Percentiles rank a stretch among this genome's conserved stretches.
Evolutionary conservation across 2,888 invertebrate genomes (phyloP).

Genomic region (Resseliella maxima): DNA sequence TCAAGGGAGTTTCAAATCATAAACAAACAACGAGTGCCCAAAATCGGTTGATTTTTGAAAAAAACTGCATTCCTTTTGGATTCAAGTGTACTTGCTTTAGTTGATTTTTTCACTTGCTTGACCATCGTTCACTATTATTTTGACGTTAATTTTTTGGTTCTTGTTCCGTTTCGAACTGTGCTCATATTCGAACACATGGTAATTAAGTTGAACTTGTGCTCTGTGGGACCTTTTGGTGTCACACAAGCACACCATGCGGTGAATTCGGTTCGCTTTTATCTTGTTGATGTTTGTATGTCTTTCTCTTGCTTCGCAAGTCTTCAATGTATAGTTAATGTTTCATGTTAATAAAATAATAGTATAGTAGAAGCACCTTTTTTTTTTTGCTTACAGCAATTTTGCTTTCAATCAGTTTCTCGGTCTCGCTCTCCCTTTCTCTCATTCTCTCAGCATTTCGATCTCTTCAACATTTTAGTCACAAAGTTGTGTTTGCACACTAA

Average conservation of each 20-base stretch:
- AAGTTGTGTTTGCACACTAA: background rate
- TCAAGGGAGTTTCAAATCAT: background rate
- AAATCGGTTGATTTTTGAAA: background rate
- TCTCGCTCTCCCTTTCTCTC: no score
- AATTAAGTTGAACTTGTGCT: constrained; percentile 54
- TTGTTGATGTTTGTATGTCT: background rate
- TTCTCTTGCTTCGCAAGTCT: background rate
- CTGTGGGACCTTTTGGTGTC: background rate
- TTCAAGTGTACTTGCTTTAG: background rate
- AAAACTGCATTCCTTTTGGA: background rate
- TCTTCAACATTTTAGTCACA: background rate
- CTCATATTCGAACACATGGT: background rate
- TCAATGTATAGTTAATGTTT: background rate
- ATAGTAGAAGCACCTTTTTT: constrained; percentile 12
- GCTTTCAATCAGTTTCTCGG: constrained; percentile 8
- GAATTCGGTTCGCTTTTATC: background rate
- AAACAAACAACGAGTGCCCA: background rate
- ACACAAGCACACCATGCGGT: background rate
- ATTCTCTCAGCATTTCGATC: background rate
- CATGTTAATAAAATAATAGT: constrained; percentile 49
- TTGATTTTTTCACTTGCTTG: constrained; percentile 31
- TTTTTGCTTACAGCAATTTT: constrained; percentile 8
- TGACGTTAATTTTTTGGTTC: background rate
- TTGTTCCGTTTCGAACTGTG: background rate
- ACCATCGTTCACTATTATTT: constrained; percentile 48